Percentiles rank a stretch among this genome's conserved stretches.
Conservation (phyloP, 2,888 invertebrate genomes). For the Caenorhabditis uteleia region DNA sequence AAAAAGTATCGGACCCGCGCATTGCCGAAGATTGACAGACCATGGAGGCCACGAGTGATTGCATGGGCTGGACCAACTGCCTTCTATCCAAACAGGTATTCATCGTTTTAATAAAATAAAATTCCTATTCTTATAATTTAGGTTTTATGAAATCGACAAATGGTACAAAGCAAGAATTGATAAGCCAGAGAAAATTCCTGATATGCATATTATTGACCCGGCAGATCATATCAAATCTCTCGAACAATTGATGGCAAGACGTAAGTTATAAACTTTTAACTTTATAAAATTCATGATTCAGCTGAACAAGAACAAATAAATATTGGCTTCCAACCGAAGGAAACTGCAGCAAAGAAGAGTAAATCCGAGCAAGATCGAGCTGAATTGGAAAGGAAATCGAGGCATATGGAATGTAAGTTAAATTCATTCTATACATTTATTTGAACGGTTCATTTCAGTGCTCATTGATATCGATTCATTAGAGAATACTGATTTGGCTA, state of each 20-base stretch:
- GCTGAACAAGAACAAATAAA: conserved; percentile 41
- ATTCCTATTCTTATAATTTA: conserved; percentile 19
- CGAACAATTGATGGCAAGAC: conserved; percentile 42
- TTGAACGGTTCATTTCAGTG: conserved; percentile 38
- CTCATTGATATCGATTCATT: conserved; percentile 44
- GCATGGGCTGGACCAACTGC: conserved; percentile 68
- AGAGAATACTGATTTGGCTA: conserved; percentile 26
- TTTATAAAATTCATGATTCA: conserved; percentile 5
- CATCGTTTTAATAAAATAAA: not conserved
- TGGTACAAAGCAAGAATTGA: conserved; percentile 70
- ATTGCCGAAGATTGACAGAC: conserved; percentile 62
- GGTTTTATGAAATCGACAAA: conserved; percentile 67
- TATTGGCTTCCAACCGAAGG: conserved; percentile 60
- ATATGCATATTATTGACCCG: conserved; percentile 67
- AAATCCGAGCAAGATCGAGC: conserved; percentile 37
- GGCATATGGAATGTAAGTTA: conserved; percentile 45
- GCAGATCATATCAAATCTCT: conserved; percentile 51
- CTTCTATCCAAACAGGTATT: conserved; percentile 64
- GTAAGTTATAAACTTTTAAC: conserved; percentile 12
- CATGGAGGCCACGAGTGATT: conserved; percentile 61
- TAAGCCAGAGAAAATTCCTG: conserved; percentile 62
- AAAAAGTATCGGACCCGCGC: conserved; percentile 54
- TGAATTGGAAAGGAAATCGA: conserved; percentile 43
- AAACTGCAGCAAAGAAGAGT: conserved; percentile 5
- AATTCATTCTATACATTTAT: not conserved